Base-by-base conservation (phyloP, 2,797 vertebrate genomes). In the Sciaenops ocellatus region DNA sequence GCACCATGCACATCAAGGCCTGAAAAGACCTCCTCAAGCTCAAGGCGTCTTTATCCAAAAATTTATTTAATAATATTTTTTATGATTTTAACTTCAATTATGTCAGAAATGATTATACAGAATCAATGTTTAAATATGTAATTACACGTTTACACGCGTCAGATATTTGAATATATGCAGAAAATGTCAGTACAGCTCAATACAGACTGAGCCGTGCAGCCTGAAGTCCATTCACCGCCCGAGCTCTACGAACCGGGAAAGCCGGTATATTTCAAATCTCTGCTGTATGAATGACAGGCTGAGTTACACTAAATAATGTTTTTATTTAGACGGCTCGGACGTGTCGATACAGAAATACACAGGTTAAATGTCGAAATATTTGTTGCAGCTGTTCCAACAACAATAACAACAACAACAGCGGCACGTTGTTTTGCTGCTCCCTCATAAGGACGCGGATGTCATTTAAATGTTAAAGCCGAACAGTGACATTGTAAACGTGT, bases 181-280 rank as follows among this genome's bases (percentile, higher is more conserved):
- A 66, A 65, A 46, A 6, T 44, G 24, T 57, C 20, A 44, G 1
- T 7, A 11, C 20, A 18, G 38, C 47, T 47, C 6, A 26, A 3
- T 20, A 26, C 50, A 24, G n/a, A 8, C 20, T 8, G 3, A 48
- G 41, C 6, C 10, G 52, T 15, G 13, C 30, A 60, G 20, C 16
- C 6, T 46, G 3, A 24, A 75, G 48, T 41, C 69, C 80, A 80
- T 65, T 87, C 82, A 70, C 79, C 30, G 48, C 64, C 81, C 9
- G 54, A 47, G 66, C 71, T 22, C 52, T 18, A 28, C 2, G 47
- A 80, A 69, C 88, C 88, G 90, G 90, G 82, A 80, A 87, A 89
- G 86, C 88, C 89, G 90, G 90, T 87, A 15, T 24, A 65, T 50
- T 85, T 85, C 59, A 82, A 88, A 83, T 4, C 63, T 24, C 6